Conservation (phyloP, 2,797 vertebrate genomes). For the Cyclopterus lumpus region DNA sequence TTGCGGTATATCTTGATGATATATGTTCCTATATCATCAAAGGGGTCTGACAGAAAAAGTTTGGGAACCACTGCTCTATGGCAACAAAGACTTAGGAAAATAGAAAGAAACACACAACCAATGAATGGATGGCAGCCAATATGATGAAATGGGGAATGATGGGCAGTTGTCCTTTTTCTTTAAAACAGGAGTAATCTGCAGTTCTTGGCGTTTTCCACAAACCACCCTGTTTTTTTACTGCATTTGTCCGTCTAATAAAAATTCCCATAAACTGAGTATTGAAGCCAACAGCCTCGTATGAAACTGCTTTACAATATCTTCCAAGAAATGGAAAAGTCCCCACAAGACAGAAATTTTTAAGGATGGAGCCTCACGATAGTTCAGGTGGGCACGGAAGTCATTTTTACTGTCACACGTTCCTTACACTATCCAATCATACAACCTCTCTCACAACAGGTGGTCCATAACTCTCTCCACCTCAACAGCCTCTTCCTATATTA, state of each 20-base stretch:
- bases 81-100: neutral
- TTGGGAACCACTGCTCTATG: no score
- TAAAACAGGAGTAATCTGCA: constrained; percentile 27
- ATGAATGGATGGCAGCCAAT: neutral
- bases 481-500: neutral
- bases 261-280: constrained; percentile 20
- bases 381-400: neutral
- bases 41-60: no score
- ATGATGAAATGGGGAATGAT: neutral
- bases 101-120: constrained; percentile 2
- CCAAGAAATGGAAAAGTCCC: constrained; percentile 6
- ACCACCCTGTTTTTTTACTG: constrained; percentile 19
- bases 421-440: neutral
- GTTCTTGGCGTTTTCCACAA: constrained; percentile 20
- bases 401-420: neutral
- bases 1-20: no score
- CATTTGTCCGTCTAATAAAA: constrained; percentile 28
- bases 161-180: constrained; percentile 22
- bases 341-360: neutral
- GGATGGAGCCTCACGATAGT: neutral
- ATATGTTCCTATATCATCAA: no score
- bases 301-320: constrained; percentile 16
- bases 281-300: neutral
- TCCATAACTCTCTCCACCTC: neutral
- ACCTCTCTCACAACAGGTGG: neutral